Conservation (phyloP, 2,113 vertebrate species). For the Rhinogobius similis region DNA sequence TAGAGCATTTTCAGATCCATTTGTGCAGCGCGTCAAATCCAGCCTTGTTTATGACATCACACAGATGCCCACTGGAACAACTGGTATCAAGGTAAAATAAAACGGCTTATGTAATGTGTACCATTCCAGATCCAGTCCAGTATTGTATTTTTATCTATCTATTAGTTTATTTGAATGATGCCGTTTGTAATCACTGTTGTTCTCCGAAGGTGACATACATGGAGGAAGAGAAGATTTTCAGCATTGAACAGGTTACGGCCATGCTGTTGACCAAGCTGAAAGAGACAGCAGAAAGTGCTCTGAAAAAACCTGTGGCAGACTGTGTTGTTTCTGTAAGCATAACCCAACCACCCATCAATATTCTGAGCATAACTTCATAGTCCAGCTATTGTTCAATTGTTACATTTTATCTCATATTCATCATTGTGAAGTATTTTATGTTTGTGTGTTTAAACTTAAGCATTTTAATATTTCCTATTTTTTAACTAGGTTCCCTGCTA, state of each 20-base stretch:
- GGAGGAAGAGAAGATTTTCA: conserved; percentile 96
- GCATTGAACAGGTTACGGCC: conserved; percentile 92
- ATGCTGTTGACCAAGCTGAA: conserved; percentile 97
- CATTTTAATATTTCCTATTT: neutral
- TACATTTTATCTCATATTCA: too few relatives aligned
- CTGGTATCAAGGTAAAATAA: conserved; percentile 89
- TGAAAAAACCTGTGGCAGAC: conserved; percentile 96
- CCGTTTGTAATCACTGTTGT: neutral
- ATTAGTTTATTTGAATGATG: too few relatives aligned
- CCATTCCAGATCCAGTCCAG: neutral
- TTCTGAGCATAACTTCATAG: neutral
- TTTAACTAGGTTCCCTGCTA: conserved; percentile 88
- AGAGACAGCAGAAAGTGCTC: conserved; percentile 90
- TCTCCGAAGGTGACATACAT: conserved; percentile 89
- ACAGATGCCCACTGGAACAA: conserved; percentile 88
- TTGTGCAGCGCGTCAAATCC: conserved; percentile 87
- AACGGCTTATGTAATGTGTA: neutral
- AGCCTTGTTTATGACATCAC: conserved; percentile 90
- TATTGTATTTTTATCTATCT: too few relatives aligned
- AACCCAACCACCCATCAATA: neutral
- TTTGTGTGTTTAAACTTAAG: neutral
- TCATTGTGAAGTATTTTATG: neutral
- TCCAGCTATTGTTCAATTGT: neutral
- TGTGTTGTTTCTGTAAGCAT: conserved; percentile 95
- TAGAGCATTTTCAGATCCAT: conserved; percentile 91